Conservation (phyloP, 2,888 invertebrate genomes). For the Luperina nickerlii region DNA sequence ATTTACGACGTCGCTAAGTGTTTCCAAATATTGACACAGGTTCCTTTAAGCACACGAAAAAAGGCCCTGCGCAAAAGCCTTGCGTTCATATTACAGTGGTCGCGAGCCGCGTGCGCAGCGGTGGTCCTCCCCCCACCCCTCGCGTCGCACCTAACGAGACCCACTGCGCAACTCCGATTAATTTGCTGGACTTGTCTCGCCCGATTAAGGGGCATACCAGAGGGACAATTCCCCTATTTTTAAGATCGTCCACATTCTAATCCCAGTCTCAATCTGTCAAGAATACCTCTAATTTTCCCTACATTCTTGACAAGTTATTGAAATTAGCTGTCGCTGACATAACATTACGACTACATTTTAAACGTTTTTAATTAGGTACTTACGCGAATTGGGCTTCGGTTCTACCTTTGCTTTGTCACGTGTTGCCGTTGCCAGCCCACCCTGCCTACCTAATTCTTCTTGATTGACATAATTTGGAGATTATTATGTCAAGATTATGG, state of each 20-base stretch:
- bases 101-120: constrained; percentile 80
- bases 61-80: constrained; percentile 68
- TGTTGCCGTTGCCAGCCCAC: not conserved
- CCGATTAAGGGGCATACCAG: constrained; percentile 47
- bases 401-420: constrained; percentile 8
- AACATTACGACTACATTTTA: not conserved
- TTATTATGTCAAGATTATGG: constrained; percentile 5
- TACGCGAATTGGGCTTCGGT: not conserved
- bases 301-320: not conserved
- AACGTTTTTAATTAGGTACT: not conserved
- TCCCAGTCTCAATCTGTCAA: not conserved
- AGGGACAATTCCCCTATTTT: not conserved
- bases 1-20: not conserved
- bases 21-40: not conserved
- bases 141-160: constrained; percentile 60
- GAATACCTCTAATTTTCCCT: not conserved
- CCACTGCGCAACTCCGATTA: constrained; percentile 68
- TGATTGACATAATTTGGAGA: constrained; percentile 26
- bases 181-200: constrained; percentile 68
- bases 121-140: constrained; percentile 77
- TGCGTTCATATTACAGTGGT: constrained; percentile 86
- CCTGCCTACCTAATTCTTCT: not conserved
- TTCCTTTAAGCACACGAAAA: constrained; percentile 68
- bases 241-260: not conserved
- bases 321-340: not conserved